Base-by-base conservation (phyloP, 2,797 vertebrate genomes). In the Numenius phaeopus region DNA sequence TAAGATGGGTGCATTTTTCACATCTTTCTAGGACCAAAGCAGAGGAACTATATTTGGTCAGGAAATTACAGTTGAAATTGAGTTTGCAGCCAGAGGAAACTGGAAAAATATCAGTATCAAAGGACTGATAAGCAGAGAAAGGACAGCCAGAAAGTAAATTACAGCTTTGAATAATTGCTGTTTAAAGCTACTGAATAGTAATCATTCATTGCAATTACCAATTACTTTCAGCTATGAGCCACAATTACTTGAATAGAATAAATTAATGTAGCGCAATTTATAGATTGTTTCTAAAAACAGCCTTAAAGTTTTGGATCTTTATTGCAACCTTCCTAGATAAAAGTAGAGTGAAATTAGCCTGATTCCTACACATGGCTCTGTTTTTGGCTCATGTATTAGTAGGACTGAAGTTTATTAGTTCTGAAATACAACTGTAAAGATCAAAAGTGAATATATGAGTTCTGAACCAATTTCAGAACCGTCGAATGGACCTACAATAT, bases 51-150 rank as follows among this genome's bases (percentile, higher is more conserved):
- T 80, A 49, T 83, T 93, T 85, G 61, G 15, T 89, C 59, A 64
- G 55, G 65, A 91, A 90, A 66, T 57, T 47, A 22, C 32, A 69
- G 34, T 47, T 16, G 7, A 88, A 93, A 90, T 50, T 67, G 26
- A 75, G 72, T 90, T 95, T 93, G 37, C 52, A 75, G 61, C n/a
- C 57, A 67, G 57, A 81, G 47, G 23, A 92, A 92, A 88, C 52
- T 70, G 52, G n/a, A 75, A 92, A 90, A 89, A 70, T 79, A 58
- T 42, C 62, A 19, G 26, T 93, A 66, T 89, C 64, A 72, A 78
- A 92, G 58, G 50, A 58, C 75, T 76, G 81, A 77, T 90, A 96
- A 85, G 47, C 54, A 11, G 42, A 80, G 75, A 72, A 82, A 82
- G 59, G 55, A 46, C 59, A 83, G 23, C 50, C 82, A 93, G 78